Evolutionary conservation across 1,140 invertebrate genomes (phyloP).

Genomic region (Phortica variegata): DNA sequence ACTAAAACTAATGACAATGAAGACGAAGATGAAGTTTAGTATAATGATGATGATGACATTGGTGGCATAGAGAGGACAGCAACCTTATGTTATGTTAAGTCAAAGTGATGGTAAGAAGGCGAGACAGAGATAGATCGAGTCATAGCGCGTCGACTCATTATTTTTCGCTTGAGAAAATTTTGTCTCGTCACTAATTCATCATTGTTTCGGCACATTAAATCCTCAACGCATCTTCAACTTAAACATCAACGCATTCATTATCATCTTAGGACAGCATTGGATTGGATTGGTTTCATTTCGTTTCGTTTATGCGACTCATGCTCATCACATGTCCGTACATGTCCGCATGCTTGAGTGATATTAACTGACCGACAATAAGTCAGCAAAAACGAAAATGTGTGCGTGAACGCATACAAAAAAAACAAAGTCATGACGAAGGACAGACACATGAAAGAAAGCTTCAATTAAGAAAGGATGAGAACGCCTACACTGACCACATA

Average conservation of each 20-base stretch:
- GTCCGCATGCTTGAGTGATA: constrained; percentile 42
- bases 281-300: background rate
- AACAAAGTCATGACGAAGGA: too few species aligned
- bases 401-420: too few species aligned
- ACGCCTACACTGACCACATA: constrained; percentile 2
- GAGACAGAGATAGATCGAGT: constrained; percentile 1
- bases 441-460: constrained; percentile 11
- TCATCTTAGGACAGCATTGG: constrained; percentile 22
- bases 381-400: constrained; percentile 21
- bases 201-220: constrained; percentile 55
- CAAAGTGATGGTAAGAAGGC: background rate
- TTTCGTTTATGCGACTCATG: constrained; percentile 32
- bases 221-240: constrained; percentile 17
- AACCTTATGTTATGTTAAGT: too few species aligned
- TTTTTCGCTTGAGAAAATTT: constrained; percentile 54
- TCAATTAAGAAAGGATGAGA: constrained; percentile 17
- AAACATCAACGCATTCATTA: constrained; percentile 54
- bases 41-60: too few species aligned
- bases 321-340: constrained; percentile 22
- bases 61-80: too few species aligned
- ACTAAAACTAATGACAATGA: too few species aligned
- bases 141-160: constrained; percentile 42
- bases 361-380: constrained; percentile 54
- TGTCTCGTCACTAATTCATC: constrained; percentile 55
- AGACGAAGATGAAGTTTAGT: too few species aligned